Conservation (phyloP, 2,113 vertebrate genomes). For the Mastomys coucha region DNA sequence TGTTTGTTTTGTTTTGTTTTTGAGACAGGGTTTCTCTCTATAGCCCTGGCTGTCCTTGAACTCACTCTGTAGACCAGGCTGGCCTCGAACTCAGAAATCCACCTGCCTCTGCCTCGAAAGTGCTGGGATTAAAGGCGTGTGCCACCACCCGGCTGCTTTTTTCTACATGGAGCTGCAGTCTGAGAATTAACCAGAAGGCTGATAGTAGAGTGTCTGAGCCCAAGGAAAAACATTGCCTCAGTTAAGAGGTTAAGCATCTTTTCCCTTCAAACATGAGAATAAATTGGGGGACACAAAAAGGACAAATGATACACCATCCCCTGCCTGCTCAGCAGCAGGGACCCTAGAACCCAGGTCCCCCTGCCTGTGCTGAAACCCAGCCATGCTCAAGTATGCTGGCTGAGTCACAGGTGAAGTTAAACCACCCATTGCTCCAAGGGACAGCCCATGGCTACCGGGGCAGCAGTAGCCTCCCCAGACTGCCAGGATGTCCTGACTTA, state of each 20-base stretch:
- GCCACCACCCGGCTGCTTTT: not conserved
- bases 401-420: constrained; percentile 22
- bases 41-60: too few species aligned
- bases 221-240: not conserved
- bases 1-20: too few species aligned
- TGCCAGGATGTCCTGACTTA: constrained; percentile 59
- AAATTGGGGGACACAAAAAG: constrained; percentile 68
- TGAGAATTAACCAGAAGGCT: not conserved
- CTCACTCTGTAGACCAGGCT: too few species aligned
- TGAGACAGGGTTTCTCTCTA: too few species aligned
- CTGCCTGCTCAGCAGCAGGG: constrained; percentile 38
- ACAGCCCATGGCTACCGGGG: not conserved
- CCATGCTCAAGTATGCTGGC: not conserved
- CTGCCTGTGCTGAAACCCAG: constrained; percentile 68
- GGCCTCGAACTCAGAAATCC: too few species aligned
- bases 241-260: constrained; percentile 62
- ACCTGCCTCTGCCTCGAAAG: too few species aligned
- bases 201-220: not conserved
- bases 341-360: constrained; percentile 62
- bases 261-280: constrained; percentile 70
- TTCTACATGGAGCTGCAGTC: not conserved
- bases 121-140: too few species aligned
- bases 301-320: constrained; percentile 58
- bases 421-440: constrained; percentile 42
- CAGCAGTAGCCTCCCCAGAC: constrained; percentile 12